These are phyloP conservation scores for Holothuria glaberrima DNA, from an alignment of 35 echinoderm and acorn worm species.

Conservation along the genomic window DNA sequence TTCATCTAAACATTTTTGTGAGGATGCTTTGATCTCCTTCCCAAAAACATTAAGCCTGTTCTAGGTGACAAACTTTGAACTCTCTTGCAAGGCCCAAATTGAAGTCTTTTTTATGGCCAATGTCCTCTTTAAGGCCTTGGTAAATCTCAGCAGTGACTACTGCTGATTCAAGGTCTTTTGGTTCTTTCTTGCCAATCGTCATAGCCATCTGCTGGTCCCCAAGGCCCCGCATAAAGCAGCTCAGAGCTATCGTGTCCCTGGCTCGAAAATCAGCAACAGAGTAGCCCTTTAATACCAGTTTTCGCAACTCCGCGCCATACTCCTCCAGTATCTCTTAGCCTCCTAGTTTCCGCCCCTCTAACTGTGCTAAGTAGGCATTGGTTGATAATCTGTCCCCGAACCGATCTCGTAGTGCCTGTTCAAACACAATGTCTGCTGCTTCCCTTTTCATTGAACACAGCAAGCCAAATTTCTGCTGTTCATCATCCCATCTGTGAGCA, in stretches of 20 bases:
- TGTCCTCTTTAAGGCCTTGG: slow-evolving; percentile 20
- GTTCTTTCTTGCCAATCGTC: slow-evolving; percentile 26
- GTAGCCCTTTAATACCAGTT: slow-evolving; percentile 47
- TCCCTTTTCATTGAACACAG: not conserved
- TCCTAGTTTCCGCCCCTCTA: slow-evolving; percentile 35
- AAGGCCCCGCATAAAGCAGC: slow-evolving; percentile 51
- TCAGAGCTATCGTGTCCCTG: slow-evolving; percentile 41
- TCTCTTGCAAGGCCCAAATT: too few species aligned
- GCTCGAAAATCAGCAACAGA: slow-evolving; percentile 43
- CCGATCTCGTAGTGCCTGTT: too few species aligned
- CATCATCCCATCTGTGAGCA: slow-evolving; percentile 1
- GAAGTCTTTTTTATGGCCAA: not conserved
- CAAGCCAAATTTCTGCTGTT: slow-evolving; percentile 35
- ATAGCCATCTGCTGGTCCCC: slow-evolving; percentile 54
- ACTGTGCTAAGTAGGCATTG: slow-evolving; percentile 2
- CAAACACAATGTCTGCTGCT: not conserved
- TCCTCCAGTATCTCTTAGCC: slow-evolving; percentile 48
- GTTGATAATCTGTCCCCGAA: slow-evolving; percentile 11
- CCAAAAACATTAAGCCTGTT: not conserved
- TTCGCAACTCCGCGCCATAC: slow-evolving; percentile 45
- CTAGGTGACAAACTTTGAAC: not conserved
- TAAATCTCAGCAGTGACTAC: slow-evolving; percentile 3
- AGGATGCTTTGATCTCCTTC: not conserved
- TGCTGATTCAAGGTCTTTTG: slow-evolving; percentile 31
- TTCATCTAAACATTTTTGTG: not conserved